A percentile compares a stretch with the other conserved stretches of the same genome.
These are phyloP conservation scores for Archegozetes longisetosus DNA, from an alignment of 1,140 invertebrate genomes.

Conservation along the genomic window DNA sequence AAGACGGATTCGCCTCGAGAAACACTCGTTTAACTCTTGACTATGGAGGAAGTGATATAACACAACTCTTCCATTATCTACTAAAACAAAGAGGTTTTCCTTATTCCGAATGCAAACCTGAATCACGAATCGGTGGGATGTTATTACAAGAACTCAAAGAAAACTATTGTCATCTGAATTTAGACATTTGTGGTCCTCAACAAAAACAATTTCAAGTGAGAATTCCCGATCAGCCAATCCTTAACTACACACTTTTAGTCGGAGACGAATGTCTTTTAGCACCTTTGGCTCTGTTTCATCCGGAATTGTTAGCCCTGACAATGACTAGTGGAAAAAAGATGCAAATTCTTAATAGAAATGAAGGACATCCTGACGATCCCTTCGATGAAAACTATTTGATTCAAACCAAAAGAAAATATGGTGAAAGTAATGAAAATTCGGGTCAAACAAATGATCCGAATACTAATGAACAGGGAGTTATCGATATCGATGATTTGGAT, in stretches of 20 bases:
- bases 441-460: background rate
- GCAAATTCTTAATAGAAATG: conserved; percentile 51
- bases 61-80: conserved; percentile 66
- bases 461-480: background rate
- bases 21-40: conserved; percentile 60
- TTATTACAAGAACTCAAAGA: conserved; percentile 70
- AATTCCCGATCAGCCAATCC: conserved; percentile 47
- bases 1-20: conserved; percentile 83
- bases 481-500: conserved; percentile 22
- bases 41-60: conserved; percentile 76
- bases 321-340: conserved; percentile 42
- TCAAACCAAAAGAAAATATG: conserved; percentile 24
- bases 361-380: conserved; percentile 76
- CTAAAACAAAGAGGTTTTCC: conserved; percentile 72
- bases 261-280: conserved; percentile 87
- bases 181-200: conserved; percentile 65
- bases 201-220: conserved; percentile 59
- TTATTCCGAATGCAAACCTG: conserved; percentile 53
- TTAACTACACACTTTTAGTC: conserved; percentile 61
- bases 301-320: conserved; percentile 60
- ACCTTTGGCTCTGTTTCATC: conserved; percentile 68
- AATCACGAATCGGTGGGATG: conserved; percentile 33
- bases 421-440: conserved; percentile 40
- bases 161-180: conserved; percentile 74
- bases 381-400: conserved; percentile 74